These are phyloP conservation scores for Cotesia glomerata DNA, from an alignment of 1,140 invertebrate species.

Conservation along the genomic window DNA sequence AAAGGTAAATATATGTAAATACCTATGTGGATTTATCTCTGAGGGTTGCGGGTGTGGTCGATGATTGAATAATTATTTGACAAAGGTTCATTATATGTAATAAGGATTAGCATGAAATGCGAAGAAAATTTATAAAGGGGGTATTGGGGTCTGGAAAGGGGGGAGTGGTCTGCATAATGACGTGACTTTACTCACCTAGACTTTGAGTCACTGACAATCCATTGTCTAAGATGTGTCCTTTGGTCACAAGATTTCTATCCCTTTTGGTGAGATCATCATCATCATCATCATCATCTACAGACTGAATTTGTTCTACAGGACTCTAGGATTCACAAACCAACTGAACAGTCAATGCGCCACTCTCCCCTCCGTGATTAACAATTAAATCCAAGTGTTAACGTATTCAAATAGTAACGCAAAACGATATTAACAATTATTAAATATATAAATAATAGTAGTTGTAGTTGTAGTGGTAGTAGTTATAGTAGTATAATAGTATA, in stretches of 20 bases:
- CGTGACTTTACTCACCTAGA: conserved; percentile 60
- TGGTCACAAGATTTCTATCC: conserved; percentile 44
- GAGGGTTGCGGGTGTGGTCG: conserved; percentile 3
- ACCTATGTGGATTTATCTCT: conserved; percentile 9
- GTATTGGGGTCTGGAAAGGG: neutral
- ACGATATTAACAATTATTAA: conserved; percentile 14
- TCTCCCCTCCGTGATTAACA: conserved; percentile 44
- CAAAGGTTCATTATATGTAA: neutral
- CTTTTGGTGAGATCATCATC: conserved; percentile 42
- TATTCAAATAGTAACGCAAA: neutral
- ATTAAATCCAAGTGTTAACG: conserved; percentile 16
- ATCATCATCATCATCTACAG: conserved; percentile 49
- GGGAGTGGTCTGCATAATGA: conserved; percentile 42
- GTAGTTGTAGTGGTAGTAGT: neutral
- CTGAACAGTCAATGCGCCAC: conserved; percentile 53
- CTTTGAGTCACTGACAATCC: conserved; percentile 53
- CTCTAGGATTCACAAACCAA: conserved; percentile 59
- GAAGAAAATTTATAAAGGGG: conserved; percentile 24
- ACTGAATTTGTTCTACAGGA: conserved; percentile 58
- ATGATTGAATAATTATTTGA: neutral
- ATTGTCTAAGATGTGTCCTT: conserved; percentile 55
- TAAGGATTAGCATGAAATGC: conserved; percentile 11
- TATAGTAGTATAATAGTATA: neutral
- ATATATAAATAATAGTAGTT: conserved; percentile 6
- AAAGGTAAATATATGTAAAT: conserved; percentile 12